These are phyloP conservation scores for Xenopus tropicalis DNA, from an alignment of 2,113 vertebrate genomes.

Conservation along the genomic window UCB_Xtro_10.0 CM004452.2:34893501-34894000, in stretches of 20 bases:
- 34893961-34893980: too few relatives aligned
- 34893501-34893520: slow-evolving; percentile 2
- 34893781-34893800: background rate
- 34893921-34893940: too few relatives aligned
- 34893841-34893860: background rate
- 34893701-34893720: slow-evolving; percentile 19
- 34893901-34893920: too few relatives aligned
- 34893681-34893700: slow-evolving; percentile 27
- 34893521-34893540: slow-evolving; percentile 15
- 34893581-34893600: slow-evolving; percentile 28
- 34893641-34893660: slow-evolving; percentile 29
- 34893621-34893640: slow-evolving; percentile 32
- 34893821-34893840: background rate
- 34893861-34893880: too few relatives aligned
- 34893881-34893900: too few relatives aligned
- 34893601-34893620: slow-evolving; percentile 4
- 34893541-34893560: slow-evolving; percentile 8
- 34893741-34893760: slow-evolving; percentile 1
- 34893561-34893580: slow-evolving; percentile 34
- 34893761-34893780: background rate
- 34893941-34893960: too few relatives aligned
- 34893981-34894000: too few relatives aligned
- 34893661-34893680: slow-evolving; percentile 27
- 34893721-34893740: slow-evolving; percentile 11
- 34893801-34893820: background rate